A percentile compares a stretch with the other conserved stretches of the same genome.
Conservation (phyloP, 2,797 vertebrate species). For the Malurus leucopterus region DNA sequence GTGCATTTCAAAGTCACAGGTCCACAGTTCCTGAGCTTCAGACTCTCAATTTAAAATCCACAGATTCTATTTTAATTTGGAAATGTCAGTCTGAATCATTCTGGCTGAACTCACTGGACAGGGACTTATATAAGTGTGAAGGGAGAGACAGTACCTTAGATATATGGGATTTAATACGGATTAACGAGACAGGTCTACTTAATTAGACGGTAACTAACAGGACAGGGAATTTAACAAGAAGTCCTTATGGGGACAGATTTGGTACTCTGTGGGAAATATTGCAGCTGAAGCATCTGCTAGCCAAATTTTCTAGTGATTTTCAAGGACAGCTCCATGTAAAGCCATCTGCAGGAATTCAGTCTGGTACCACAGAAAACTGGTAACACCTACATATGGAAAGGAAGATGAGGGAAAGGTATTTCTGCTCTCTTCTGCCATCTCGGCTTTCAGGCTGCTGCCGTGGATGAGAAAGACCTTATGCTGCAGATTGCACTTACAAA, state of each 20-base stretch:
- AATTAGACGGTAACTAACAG: background rate
- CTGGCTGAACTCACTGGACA: background rate
- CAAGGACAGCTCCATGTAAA: background rate
- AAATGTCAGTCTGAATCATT: conserved; percentile 30
- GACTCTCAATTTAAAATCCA: background rate
- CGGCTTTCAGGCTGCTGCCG: background rate
- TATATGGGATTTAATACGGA: background rate
- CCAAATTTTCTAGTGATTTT: conserved; percentile 2
- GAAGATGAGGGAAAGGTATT: background rate
- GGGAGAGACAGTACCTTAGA: background rate
- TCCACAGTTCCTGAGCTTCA: background rate
- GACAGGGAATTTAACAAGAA: background rate
- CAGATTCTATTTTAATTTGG: background rate
- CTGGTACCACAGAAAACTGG: background rate
- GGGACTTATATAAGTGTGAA: background rate
- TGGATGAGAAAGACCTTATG: background rate
- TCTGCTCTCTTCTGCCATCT: background rate
- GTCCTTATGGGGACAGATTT: background rate
- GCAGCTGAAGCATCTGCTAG: background rate
- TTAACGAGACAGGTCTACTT: background rate
- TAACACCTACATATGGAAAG: background rate
- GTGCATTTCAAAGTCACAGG: conserved; percentile 7
- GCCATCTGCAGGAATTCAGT: background rate
- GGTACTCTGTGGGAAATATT: background rate
- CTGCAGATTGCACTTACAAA: background rate